Conservation (phyloP, 2,113 vertebrate species). For the Bos indicus region DNA sequence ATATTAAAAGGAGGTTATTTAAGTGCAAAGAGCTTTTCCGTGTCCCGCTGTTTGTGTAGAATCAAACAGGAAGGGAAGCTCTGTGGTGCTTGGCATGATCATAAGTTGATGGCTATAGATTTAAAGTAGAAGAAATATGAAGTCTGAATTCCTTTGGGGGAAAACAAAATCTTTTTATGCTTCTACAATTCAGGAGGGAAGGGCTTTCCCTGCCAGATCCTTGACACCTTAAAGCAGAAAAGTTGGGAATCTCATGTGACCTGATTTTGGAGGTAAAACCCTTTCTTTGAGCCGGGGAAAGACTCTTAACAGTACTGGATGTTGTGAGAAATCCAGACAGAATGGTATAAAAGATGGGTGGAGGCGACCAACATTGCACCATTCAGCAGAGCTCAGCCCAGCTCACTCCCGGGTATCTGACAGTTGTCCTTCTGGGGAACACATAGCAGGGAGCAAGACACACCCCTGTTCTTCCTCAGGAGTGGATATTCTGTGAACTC, state of each 20-base stretch:
- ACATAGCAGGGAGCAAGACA: neutral
- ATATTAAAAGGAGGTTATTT: neutral
- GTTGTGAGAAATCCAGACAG: neutral
- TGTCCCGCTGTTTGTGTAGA: neutral
- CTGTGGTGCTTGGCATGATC: neutral
- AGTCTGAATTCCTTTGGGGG: neutral
- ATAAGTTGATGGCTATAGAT: neutral
- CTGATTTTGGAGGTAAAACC: neutral
- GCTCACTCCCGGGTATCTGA: neutral
- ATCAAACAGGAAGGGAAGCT: neutral
- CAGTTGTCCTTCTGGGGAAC: neutral
- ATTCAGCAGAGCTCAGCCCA: neutral
- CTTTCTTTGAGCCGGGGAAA: neutral
- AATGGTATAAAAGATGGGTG: neutral
- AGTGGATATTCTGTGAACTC: neutral
- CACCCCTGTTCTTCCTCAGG: neutral
- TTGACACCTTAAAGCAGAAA: neutral
- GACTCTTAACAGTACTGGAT: neutral
- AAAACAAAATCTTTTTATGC: neutral
- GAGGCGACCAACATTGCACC: neutral
- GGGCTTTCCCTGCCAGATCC: neutral
- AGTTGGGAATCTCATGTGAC: neutral
- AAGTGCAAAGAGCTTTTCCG: neutral
- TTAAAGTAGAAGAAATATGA: conserved; percentile 5
- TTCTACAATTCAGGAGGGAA: neutral